Evolutionary conservation across 1,140 invertebrate species (phyloP), one percentile per base, ranked within the genome.

Genomic region (Pollicipes pollicipes): DNA sequence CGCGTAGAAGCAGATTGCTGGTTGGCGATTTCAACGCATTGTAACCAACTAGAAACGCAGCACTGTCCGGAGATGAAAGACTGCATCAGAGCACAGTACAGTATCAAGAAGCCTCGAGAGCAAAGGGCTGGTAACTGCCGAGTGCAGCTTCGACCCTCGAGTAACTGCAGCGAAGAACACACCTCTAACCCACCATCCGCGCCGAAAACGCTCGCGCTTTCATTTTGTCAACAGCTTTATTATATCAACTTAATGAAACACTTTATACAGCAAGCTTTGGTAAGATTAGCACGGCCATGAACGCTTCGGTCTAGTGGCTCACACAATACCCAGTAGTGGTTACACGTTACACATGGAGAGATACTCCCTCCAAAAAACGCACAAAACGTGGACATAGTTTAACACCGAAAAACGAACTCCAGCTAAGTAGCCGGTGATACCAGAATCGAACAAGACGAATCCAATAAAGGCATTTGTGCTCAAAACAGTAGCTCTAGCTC

Each of bases 221-320:
- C 45, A 58, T 58, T 58, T 58, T 58, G 45, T 58, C 45, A 58
- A 58, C 45, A 58, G 45, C 45, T 58, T 58, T 58, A 58, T 58
- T 58, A 58, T 58, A 58, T 58, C 45, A 58, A 58, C 45, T 58
- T 58, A 58, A 58, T 58, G 45, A 58, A 21, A 58, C 45, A 58
- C 45, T 58, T 58, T 58, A 58, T 58, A 58, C 45, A 58, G 13
- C 45, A 58, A 58, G 45, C 45, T 58, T 58, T 58, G 45, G 45
- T 58, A 58, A 58, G 13, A 58, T 58, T 58, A 58, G 45, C 45
- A 58, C 45, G 45, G 45, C 45, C 45, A 35, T 17, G 35, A 17
- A 35, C 35, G 35, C 32, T 16, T 6, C 32, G 32, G 16, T 35
- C 32, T 35, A n/a, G 32, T 16, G 32, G 16, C 32, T 4, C 32